phyloP scores from a whole-genome alignment of 2,113 vertebrate genomes.

The Eudyptes chrysolophus region DNA sequence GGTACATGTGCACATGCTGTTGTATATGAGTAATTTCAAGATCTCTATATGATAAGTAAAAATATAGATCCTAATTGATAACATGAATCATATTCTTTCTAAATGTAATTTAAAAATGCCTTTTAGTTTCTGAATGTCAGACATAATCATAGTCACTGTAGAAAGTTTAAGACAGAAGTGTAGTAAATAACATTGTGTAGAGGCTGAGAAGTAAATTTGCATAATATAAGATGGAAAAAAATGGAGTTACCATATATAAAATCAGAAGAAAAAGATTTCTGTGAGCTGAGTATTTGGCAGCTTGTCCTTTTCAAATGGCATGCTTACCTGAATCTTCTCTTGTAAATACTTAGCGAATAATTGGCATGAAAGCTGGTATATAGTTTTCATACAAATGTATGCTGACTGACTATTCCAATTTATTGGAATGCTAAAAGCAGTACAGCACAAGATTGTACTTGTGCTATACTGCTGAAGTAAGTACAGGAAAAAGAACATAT shows the following conservation, averaged over 20 bases:
- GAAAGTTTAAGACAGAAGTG: background rate
- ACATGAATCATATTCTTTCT: background rate
- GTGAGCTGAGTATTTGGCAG: background rate
- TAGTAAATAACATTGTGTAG: background rate
- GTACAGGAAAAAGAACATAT: background rate
- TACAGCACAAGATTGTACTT: background rate
- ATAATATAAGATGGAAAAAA: background rate
- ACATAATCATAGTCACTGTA: background rate
- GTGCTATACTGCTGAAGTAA: background rate
- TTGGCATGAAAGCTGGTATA: background rate
- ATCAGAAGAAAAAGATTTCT: background rate
- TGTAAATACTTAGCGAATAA: background rate
- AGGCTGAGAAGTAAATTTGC: background rate
- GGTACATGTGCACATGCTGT: background rate
- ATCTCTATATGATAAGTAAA: background rate
- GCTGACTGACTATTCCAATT: background rate
- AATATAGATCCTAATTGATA: background rate
- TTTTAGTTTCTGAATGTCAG: background rate
- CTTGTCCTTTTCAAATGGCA: background rate
- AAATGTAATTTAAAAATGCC: background rate
- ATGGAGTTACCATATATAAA: background rate
- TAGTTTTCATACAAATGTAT: background rate
- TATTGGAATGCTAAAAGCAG: background rate
- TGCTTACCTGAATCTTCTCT: background rate
- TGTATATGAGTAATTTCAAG: background rate